Evolutionary conservation across 1,140 invertebrate genomes (phyloP).

Genomic region (Bradynema listronoti): DNA sequence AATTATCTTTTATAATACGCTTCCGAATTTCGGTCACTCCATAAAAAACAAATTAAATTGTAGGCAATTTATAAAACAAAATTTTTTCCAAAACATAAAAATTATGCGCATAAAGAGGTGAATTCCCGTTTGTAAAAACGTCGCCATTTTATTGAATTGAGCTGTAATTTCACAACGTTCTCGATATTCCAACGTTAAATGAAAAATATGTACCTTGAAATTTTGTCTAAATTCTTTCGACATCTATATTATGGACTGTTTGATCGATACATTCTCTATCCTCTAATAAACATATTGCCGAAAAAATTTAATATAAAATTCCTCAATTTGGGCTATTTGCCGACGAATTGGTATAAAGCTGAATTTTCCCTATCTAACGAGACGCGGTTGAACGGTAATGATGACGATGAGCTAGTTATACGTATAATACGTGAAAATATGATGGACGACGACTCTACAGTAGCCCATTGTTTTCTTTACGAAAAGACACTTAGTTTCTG

Average conservation of each 20-base stretch:
- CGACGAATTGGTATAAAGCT: too few species aligned
- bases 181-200: not conserved
- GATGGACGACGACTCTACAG: not conserved
- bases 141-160: not conserved
- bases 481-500: constrained; percentile 35
- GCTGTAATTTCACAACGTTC: not conserved
- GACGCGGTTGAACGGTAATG: too few species aligned
- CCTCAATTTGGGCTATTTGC: constrained; percentile 29
- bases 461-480: constrained; percentile 28
- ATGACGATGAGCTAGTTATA: constrained; percentile 14
- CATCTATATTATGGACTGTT: constrained; percentile 29
- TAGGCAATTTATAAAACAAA: not conserved
- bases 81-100: not conserved
- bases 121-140: not conserved
- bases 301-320: constrained; percentile 21
- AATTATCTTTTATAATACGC: too few species aligned
- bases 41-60: too few species aligned
- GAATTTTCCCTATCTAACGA: too few species aligned
- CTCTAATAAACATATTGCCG: constrained; percentile 16
- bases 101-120: not conserved
- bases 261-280: constrained; percentile 28
- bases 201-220: not conserved
- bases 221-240: not conserved
- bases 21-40: too few species aligned
- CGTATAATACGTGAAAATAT: not conserved